phyloP scores from a whole-genome alignment of 2,797 vertebrate genomes.

The Miichthys miiuy region DNA sequence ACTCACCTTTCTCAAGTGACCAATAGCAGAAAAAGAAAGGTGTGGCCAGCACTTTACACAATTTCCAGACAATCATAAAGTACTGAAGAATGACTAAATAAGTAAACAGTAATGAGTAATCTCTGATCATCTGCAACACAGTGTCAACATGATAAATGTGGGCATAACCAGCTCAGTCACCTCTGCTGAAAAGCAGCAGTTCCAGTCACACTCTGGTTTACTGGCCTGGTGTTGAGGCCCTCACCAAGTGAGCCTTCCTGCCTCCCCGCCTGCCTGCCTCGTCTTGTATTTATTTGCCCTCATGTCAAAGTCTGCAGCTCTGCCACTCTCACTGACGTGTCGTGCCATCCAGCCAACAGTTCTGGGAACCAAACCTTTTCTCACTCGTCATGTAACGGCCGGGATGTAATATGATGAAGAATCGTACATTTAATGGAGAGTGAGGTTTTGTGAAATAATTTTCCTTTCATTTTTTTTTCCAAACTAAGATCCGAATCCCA shows the following conservation, averaged over 20 bases:
- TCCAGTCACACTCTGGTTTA: not conserved
- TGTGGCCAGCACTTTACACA: not conserved
- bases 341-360: constrained; percentile 29
- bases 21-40: constrained; percentile 3
- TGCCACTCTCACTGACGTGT: constrained; percentile 18
- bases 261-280: not conserved
- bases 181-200: not conserved
- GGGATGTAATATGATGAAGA: not conserved
- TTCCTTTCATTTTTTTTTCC: not conserved
- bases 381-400: not conserved
- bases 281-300: constrained; percentile 16
- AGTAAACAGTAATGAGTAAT: not conserved
- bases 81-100: constrained; percentile 15
- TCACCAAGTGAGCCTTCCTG: not conserved
- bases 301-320: constrained; percentile 28
- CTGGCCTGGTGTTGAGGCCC: not conserved
- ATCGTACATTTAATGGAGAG: not conserved
- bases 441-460: not conserved
- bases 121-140: not conserved
- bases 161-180: not conserved
- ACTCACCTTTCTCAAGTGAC: not conserved
- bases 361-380: constrained; percentile 34
- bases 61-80: not conserved
- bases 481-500: constrained; percentile 28
- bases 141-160: not conserved